These are phyloP conservation scores for Pseudorasbora parva DNA, from an alignment of 2,113 vertebrate species.

Conservation along the genomic window DNA sequence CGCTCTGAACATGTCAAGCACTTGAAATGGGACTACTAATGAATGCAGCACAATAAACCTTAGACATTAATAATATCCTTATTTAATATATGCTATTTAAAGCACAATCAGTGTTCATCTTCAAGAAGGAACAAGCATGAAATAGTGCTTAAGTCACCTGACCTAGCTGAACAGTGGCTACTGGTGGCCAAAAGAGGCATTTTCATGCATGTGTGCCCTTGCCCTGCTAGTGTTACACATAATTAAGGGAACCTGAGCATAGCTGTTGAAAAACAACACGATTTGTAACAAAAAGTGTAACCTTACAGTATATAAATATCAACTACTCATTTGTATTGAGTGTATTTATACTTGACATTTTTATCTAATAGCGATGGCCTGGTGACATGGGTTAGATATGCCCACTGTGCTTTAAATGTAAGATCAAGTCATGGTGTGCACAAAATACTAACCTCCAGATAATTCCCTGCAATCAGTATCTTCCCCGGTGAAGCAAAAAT, in stretches of 20 bases:
- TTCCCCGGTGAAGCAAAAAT: conserved; percentile 7
- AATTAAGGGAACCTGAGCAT: conserved; percentile 34
- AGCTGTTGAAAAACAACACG: not conserved
- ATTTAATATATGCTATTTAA: not conserved
- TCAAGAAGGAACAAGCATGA: not conserved
- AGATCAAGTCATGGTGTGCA: not conserved
- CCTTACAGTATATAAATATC: not conserved
- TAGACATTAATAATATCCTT: not conserved
- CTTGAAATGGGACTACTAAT: conserved; percentile 13
- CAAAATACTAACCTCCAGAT: not conserved
- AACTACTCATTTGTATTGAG: not conserved
- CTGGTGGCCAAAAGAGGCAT: conserved; percentile 46
- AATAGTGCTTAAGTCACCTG: not conserved
- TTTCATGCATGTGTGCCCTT: conserved; percentile 14
- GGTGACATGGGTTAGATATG: not conserved
- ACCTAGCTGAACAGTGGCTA: conserved; percentile 48
- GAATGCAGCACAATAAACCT: not conserved
- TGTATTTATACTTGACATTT: not conserved
- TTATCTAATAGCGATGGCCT: not conserved
- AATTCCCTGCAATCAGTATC: not conserved
- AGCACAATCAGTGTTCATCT: not conserved
- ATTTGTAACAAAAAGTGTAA: not conserved
- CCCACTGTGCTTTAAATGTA: not conserved
- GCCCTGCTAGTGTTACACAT: conserved; percentile 45
- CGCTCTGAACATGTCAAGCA: not conserved